Evolutionary conservation across 2,888 invertebrate genomes (phyloP), one percentile per base, ranked within the genome.

Genomic region (Cheilosia vernalis): DNA sequence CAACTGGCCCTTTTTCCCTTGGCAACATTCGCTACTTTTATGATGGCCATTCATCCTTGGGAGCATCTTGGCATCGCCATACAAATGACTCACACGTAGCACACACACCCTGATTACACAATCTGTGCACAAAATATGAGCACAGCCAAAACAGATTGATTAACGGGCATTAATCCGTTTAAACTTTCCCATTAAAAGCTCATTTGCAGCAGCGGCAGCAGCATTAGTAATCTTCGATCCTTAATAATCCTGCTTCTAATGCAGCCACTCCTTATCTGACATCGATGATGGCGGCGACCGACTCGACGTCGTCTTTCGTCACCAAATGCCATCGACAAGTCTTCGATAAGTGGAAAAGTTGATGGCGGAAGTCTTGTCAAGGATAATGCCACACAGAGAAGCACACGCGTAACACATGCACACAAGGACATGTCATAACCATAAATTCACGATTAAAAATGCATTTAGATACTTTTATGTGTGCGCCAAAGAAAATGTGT

Each of bases 401-500:
- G 27, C 33, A 37, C 53, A 40, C 47, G 27, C 19, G 30, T 55
- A 19, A 73, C 72, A 83, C 60, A 72, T 60, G 47, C 55, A 56
- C 66, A 51, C 58, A 58, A 60, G 51, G 40, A 64, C 64, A 21
- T 85, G 87, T 78, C 74, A 79, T 70, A 78, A 58, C 85, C 85
- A 82, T 81, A 81, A 85, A 82, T 85, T 81, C 47, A 73, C 84
- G 84, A 87, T 87, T 87, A 87, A 87, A 87, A 87, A 87, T 87
- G 84, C 87, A 87, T 87, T 87, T 81, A 81, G 77, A 85, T 85
- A 76, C 80, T 78, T 84, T 77, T 78, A 69, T 63, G 64, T 78
- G 66, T 72, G 30, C 2, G 67, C 47, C 58, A 47, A 70, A 56
- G 55, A 79, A 49, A 61, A 69, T 60, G 33, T 76, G 74, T 85